phyloP scores from a whole-genome alignment of 2,797 vertebrate species.

The Lutjanus campechanus region DNA sequence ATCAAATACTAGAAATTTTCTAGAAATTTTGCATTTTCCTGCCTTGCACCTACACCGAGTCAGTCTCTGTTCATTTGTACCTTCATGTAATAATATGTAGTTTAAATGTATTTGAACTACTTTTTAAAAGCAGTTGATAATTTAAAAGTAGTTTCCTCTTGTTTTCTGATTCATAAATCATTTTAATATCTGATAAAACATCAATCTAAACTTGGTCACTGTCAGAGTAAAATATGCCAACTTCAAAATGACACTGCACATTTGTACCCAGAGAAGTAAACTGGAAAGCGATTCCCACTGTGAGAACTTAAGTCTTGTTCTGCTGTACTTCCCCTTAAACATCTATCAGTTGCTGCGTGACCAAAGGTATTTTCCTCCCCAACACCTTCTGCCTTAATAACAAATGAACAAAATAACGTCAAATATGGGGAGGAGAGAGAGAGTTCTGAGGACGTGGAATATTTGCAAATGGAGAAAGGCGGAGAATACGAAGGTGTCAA shows the following conservation, averaged over 20 bases:
- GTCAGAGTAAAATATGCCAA: conserved; percentile 8
- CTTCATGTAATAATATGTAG: too few species aligned
- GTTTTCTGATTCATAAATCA: not conserved
- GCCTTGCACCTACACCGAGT: too few species aligned
- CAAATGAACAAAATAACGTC: conserved; percentile 68
- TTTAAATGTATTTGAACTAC: too few species aligned
- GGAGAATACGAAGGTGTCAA: conserved; percentile 84
- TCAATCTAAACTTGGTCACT: not conserved
- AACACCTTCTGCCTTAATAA: conserved; percentile 58
- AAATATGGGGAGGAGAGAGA: conserved; percentile 49
- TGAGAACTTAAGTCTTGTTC: conserved; percentile 35
- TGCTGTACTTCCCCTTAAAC: conserved; percentile 73
- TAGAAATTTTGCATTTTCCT: too few species aligned
- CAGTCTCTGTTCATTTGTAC: too few species aligned
- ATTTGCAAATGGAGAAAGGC: conserved; percentile 82
- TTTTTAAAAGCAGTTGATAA: too few species aligned
- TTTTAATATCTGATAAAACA: not conserved
- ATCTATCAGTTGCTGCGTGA: conserved; percentile 40
- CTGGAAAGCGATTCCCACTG: conserved; percentile 46
- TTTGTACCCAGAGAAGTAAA: conserved; percentile 29
- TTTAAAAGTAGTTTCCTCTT: not conserved
- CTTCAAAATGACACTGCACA: conserved; percentile 11
- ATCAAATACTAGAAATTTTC: too few species aligned
- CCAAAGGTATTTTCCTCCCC: conserved; percentile 74
- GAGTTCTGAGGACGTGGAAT: conserved; percentile 80